Percentiles rank a stretch among this genome's conserved stretches.
phyloP scores from a whole-genome alignment of 2,888 invertebrate species.

The Clistopyga incitator region DNA sequence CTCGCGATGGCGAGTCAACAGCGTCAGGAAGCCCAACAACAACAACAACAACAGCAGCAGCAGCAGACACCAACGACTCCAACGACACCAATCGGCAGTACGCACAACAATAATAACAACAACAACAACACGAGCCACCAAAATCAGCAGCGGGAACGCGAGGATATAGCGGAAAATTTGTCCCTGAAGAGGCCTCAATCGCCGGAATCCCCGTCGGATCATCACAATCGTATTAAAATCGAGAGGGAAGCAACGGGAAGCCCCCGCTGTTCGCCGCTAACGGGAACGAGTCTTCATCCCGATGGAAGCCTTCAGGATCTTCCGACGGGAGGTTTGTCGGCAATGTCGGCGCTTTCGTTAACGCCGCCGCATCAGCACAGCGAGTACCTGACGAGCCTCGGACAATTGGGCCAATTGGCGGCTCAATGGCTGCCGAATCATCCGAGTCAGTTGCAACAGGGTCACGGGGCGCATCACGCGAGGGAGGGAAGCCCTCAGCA shows the following conservation, averaged over 20 bases:
- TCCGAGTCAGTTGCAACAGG: constrained; percentile 75
- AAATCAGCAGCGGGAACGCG: constrained; percentile 72
- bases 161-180: constrained; percentile 82
- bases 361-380: constrained; percentile 90
- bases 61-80: constrained; percentile 72
- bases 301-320: constrained; percentile 82
- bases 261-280: constrained; percentile 79
- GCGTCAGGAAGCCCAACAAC: constrained; percentile 66
- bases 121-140: constrained; percentile 73
- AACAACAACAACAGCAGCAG: constrained; percentile 69
- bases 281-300: constrained; percentile 76
- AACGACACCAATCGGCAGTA: constrained; percentile 28
- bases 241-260: constrained; percentile 82
- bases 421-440: constrained; percentile 81
- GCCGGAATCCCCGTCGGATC: constrained; percentile 64
- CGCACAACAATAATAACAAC: constrained; percentile 68
- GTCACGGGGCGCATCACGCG: constrained; percentile 72
- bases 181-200: constrained; percentile 81
- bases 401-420: constrained; percentile 82
- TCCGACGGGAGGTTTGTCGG: constrained; percentile 77
- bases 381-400: constrained; percentile 82
- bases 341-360: constrained; percentile 89
- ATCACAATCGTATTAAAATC: constrained; percentile 72
- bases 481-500: constrained; percentile 80
- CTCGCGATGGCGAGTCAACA: constrained; percentile 72